Percentiles rank a stretch among this genome's conserved stretches.
Conservation (phyloP, 2,888 invertebrate species). For the Oscheius sp. region DNA sequence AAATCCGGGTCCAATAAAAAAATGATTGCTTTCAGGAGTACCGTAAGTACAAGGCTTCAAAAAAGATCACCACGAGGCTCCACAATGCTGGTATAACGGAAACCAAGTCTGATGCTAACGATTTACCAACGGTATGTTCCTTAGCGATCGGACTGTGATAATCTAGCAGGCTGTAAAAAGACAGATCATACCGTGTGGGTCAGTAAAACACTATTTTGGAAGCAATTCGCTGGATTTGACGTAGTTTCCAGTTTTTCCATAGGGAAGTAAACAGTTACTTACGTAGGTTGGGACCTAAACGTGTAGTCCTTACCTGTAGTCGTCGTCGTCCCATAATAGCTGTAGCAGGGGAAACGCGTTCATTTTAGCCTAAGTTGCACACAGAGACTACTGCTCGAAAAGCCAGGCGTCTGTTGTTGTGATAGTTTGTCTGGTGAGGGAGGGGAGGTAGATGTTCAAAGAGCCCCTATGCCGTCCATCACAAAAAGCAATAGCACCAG, state of each 20-base stretch:
- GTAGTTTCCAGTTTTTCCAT: not conserved
- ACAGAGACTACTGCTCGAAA: slow-evolving; percentile 22
- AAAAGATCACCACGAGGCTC: slow-evolving; percentile 53
- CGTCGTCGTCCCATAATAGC: not conserved
- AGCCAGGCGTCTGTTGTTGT: slow-evolving; percentile 34
- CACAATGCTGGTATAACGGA: slow-evolving; percentile 38
- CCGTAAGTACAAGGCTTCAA: slow-evolving; percentile 65
- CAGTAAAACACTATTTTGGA: too few relatives aligned
- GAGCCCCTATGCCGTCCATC: slow-evolving; percentile 12
- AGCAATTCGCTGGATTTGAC: too few relatives aligned
- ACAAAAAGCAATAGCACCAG: slow-evolving; percentile 20
- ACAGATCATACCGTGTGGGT: too few relatives aligned
- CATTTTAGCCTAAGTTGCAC: not conserved
- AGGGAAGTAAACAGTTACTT: not conserved
- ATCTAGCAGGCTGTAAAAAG: too few relatives aligned
- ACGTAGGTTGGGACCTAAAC: not conserved
- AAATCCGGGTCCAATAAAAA: not conserved
- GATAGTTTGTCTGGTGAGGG: slow-evolving; percentile 30
- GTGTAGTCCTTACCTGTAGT: not conserved
- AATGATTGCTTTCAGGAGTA: slow-evolving; percentile 57
- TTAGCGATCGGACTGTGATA: too few relatives aligned
- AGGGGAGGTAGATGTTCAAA: slow-evolving; percentile 12
- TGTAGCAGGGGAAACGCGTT: not conserved
- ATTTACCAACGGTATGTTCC: slow-evolving; percentile 45
- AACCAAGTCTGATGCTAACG: slow-evolving; percentile 58